Evolutionary conservation across 2,113 vertebrate species (phyloP), one percentile per base, ranked within the genome.

Genomic region (Chaetura pelagica): DNA sequence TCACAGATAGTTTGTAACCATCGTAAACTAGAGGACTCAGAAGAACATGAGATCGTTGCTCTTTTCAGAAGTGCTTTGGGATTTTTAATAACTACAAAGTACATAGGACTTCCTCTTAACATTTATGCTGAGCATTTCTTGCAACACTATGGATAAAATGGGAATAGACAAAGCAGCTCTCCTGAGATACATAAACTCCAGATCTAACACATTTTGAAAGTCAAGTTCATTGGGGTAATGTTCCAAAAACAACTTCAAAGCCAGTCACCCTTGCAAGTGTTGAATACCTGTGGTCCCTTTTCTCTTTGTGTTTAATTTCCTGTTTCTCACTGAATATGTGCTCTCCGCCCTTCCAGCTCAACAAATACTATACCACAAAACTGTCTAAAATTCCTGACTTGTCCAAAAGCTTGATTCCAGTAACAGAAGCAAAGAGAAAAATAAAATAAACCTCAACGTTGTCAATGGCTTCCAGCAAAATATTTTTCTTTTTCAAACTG

Each of bases 161-260:
- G 63, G 68, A 91, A 75, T 74, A 69, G 59, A 63, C 15, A 74
- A 77, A 92, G 81, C 14, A 80, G 44, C 48, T 90, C 76, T 92
- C 49, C 44, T 48, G 85, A 92, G 83, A 81, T 54, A 52, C 17
- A 72, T 78, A 61, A 78, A 51, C 63, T 84, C 52, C 59, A 80
- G 46, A 73, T 89, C 83, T 85, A 95, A 78, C 29, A 73, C 29
- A 66, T 29, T 76, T 73, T 75, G 40, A 95, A 91, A 84, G 93
- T 76, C 59, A 94, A 34, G 58, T 89, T 55, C 67, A 67, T 29
- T 71, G 54, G 29, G 21, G 34, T 79, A 94, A 93, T 83, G 58
- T 87, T 91, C 78, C 67, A 80, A 89, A 92, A 92, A 77, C 40
- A 79, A n/a, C 75, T 87, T 83, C 87, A 77, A 86, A 96, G 32